Conservation (phyloP, 2,888 invertebrate genomes). For the Cheiracanthium punctorium region DNA sequence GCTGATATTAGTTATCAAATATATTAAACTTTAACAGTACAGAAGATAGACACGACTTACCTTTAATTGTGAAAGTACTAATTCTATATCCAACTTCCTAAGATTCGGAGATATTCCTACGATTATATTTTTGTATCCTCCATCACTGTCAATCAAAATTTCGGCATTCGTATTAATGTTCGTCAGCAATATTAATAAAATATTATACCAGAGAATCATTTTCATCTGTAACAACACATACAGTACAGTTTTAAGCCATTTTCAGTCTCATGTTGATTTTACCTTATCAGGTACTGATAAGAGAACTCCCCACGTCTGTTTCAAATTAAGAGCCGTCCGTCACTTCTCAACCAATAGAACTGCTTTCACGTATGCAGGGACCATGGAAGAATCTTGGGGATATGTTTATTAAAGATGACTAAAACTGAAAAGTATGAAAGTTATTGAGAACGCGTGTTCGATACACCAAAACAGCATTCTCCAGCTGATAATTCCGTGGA, state of each 20-base stretch:
- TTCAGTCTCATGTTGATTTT: not conserved
- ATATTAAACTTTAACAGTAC: no score
- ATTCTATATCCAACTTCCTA: conserved; percentile 4
- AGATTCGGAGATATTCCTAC: conserved; percentile 41
- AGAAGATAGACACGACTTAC: conserved; percentile 13
- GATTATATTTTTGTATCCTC: conserved; percentile 45
- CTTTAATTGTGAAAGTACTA: conserved; percentile 9
- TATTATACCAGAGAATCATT: not conserved
- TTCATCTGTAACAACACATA: not conserved
- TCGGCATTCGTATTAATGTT: not conserved
- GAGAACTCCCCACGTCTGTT: not conserved
- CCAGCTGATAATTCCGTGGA: not conserved
- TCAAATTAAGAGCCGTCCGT: not conserved
- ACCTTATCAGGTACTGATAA: not conserved
- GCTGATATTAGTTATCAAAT: no score
- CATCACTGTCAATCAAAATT: conserved; percentile 43
- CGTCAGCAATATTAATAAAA: not conserved
- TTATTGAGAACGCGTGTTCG: no score
- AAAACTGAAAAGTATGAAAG: no score
- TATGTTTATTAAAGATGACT: no score
- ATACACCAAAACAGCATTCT: not conserved
- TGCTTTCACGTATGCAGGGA: no score
- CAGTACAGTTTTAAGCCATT: not conserved
- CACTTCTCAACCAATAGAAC: conserved; percentile 21
- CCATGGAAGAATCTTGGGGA: no score